Percentiles rank a stretch among this genome's conserved stretches.
Conservation (phyloP, 2,888 invertebrate genomes). For the Tipula unca region DNA sequence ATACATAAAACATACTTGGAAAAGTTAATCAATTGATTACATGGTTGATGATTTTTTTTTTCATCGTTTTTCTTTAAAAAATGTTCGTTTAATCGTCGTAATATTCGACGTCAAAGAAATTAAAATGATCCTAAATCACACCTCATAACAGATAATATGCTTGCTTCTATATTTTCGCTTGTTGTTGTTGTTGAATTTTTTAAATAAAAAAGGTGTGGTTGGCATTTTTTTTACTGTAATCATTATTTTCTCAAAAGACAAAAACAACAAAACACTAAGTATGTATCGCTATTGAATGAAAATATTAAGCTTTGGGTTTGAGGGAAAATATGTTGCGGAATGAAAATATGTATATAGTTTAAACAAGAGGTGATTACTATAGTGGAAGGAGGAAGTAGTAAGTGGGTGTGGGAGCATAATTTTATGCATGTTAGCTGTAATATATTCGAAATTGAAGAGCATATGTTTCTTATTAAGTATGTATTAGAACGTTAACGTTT, state of each 20-base stretch:
- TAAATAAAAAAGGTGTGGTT: not conserved
- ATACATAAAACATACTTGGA: not conserved
- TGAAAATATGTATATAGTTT: not conserved
- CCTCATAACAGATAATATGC: constrained; percentile 8
- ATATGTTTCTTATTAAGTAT: not conserved
- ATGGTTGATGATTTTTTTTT: not conserved
- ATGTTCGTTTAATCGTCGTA: not conserved
- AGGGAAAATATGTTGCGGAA: not conserved
- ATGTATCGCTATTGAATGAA: not conserved
- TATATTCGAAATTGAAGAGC: not conserved
- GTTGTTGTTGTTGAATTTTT: not conserved
- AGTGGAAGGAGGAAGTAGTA: not conserved
- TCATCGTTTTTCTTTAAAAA: not conserved
- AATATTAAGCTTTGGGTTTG: not conserved
- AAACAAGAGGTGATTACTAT: not conserved
- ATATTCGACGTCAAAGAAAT: constrained; percentile 8
- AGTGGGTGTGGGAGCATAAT: not conserved
- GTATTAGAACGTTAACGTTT: not conserved
- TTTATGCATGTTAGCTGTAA: not conserved
- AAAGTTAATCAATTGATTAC: constrained; percentile 8
- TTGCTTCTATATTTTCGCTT: not conserved
- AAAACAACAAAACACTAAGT: not conserved
- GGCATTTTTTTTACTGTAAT: not conserved
- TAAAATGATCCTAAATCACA: constrained; percentile 8
- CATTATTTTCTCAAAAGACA: not conserved